A percentile compares a stretch with the other conserved stretches of the same genome.
Evolutionary conservation across 2,888 invertebrate genomes (phyloP).

Genomic region (Amiota communis): DNA sequence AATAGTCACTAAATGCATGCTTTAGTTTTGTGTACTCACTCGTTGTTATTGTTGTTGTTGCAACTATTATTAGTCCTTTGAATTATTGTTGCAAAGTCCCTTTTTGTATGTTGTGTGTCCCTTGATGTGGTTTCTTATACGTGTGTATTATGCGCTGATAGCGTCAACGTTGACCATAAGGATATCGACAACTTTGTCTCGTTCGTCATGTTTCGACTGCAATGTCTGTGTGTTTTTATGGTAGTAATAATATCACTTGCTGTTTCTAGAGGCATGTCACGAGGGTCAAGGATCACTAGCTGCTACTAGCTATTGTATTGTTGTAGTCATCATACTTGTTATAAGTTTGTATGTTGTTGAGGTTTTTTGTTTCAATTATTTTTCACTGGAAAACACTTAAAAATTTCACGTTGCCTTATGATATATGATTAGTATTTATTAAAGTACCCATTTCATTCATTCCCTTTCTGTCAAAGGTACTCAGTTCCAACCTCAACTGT

Average conservation of each 20-base stretch:
- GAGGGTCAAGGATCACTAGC: slow-evolving; percentile 49
- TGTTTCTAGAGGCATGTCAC: slow-evolving; percentile 46
- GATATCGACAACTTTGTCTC: background rate
- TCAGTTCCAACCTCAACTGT: background rate
- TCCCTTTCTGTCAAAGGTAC: too few species aligned
- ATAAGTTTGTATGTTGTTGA: slow-evolving; percentile 33
- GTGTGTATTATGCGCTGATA: slow-evolving; percentile 4
- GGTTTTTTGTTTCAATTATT: slow-evolving; percentile 44
- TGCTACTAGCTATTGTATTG: slow-evolving; percentile 26
- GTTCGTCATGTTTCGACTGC: background rate
- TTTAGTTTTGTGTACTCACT: slow-evolving; percentile 35
- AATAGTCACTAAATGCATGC: slow-evolving; percentile 64
- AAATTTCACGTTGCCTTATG: slow-evolving; percentile 57
- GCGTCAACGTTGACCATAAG: too few species aligned
- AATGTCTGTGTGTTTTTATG: background rate
- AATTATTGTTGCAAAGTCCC: background rate
- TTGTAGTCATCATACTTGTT: slow-evolving; percentile 47
- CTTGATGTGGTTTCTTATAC: background rate
- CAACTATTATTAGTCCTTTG: background rate
- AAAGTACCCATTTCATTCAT: slow-evolving; percentile 54
- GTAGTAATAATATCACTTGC: background rate
- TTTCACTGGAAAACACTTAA: slow-evolving; percentile 58
- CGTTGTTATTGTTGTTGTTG: background rate
- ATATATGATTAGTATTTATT: slow-evolving; percentile 60
- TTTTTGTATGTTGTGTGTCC: background rate